phyloP scores from a whole-genome alignment of 1,140 invertebrate genomes.

The Hypsibius dujardini region DNA sequence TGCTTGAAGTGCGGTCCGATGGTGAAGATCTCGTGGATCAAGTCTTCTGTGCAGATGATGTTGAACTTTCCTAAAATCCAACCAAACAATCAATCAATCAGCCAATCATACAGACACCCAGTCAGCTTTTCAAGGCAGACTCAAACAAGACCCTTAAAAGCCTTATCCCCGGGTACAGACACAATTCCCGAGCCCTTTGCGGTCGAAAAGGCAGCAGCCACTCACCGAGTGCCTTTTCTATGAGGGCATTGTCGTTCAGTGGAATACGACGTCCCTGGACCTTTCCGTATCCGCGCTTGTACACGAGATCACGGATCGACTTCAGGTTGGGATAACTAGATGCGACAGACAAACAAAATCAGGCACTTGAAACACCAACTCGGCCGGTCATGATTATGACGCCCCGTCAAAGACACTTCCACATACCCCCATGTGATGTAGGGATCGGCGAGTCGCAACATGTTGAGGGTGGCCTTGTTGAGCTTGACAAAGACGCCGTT shows the following conservation, averaged over 20 bases:
- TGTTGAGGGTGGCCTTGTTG: slow-evolving; percentile 70
- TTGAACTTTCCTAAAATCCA: slow-evolving; percentile 40
- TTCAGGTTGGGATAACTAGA: slow-evolving; percentile 76
- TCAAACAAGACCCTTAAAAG: not conserved
- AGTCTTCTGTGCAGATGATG: slow-evolving; percentile 94
- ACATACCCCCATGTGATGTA: slow-evolving; percentile 83
- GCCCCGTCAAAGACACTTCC: not conserved
- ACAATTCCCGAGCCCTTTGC: too few relatives aligned
- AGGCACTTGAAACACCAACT: not conserved
- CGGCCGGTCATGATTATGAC: not conserved
- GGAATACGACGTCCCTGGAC: slow-evolving; percentile 67
- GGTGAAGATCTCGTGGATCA: slow-evolving; percentile 90
- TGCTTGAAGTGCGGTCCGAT: slow-evolving; percentile 81
- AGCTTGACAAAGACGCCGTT: slow-evolving; percentile 89
- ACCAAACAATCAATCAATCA: slow-evolving; percentile 24
- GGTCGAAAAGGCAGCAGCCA: not conserved
- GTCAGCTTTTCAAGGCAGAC: not conserved
- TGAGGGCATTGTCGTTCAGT: slow-evolving; percentile 77
- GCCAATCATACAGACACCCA: not conserved
- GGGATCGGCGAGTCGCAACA: slow-evolving; percentile 81
- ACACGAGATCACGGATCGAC: slow-evolving; percentile 80
- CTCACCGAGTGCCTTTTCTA: slow-evolving; percentile 72
- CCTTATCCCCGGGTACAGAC: too few relatives aligned
- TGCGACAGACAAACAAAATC: slow-evolving; percentile 18
- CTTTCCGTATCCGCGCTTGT: slow-evolving; percentile 94